Conservation (phyloP, 2,888 invertebrate species). For the Rapana venosa region DNA sequence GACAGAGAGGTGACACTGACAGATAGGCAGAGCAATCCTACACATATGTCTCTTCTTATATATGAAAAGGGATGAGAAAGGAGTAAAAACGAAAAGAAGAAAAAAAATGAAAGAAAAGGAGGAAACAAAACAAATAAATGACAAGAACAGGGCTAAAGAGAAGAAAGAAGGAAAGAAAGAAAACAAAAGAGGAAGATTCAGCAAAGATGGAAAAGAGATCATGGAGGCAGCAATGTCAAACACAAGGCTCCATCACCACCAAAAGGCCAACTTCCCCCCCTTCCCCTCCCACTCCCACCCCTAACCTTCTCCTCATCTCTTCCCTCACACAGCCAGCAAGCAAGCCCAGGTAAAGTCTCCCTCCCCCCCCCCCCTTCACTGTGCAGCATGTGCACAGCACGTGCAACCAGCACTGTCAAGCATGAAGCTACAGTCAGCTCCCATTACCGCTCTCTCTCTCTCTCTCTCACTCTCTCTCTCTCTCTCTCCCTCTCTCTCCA, state of each 20-base stretch:
- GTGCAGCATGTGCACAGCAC: constrained; percentile 13
- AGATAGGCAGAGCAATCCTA: neutral
- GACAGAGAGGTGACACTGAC: neutral
- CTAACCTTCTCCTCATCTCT: neutral
- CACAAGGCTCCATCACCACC: neutral
- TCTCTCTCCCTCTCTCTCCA: neutral
- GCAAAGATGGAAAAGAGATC: neutral
- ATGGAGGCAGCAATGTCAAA: neutral
- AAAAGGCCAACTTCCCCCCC: neutral
- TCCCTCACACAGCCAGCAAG: neutral
- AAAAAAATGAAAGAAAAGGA: neutral
- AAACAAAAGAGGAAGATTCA: neutral
- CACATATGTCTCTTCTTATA: neutral
- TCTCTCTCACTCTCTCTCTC: neutral
- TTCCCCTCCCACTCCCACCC: neutral
- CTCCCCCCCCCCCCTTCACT: neutral
- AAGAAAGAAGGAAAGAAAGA: neutral
- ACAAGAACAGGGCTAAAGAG: neutral
- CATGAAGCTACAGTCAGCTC: constrained; percentile 35
- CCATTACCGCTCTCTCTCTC: constrained; percentile 19
- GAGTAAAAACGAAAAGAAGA: neutral
- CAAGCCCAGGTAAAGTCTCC: neutral
- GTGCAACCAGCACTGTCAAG: constrained; percentile 37
- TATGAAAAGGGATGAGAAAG: too few relatives aligned
- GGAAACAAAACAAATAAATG: neutral